These are phyloP conservation scores for Parapristionchus giblindavisi DNA, from an alignment of 2,888 invertebrate genomes.

Conservation along the genomic window DNA sequence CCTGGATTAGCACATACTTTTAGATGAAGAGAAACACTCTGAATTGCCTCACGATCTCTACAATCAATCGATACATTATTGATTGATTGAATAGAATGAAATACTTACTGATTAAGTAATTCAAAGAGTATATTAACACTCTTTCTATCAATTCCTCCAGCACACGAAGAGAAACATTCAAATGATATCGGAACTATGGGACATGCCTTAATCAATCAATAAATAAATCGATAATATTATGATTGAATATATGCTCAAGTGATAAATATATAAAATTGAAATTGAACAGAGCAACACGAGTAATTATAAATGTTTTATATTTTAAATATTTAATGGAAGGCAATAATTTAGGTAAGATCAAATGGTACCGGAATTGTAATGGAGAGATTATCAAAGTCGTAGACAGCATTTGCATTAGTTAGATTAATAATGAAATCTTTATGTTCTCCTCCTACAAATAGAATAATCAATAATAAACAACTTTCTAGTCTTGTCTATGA, in stretches of 20 bases:
- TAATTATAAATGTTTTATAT: no score
- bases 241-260: no score
- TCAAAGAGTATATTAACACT: slow-evolving; percentile 10
- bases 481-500: no score
- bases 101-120: slow-evolving; percentile 1
- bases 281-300: no score
- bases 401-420: not conserved
- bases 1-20: slow-evolving; percentile 20
- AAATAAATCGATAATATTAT: no score
- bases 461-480: no score
- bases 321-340: no score
- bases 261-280: no score
- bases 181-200: not conserved
- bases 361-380: slow-evolving; percentile 2
- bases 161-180: slow-evolving; percentile 23
- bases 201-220: not conserved
- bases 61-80: not conserved
- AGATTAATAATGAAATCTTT: not conserved
- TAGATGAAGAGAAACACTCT: not conserved
- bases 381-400: not conserved
- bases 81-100: not conserved
- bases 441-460: no score
- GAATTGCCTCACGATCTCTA: not conserved
- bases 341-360: not conserved
- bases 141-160: slow-evolving; percentile 31